A percentile compares a stretch with the other conserved stretches of the same genome.
These are phyloP conservation scores for Acanthosepion esculentum DNA, from an alignment of 2,888 invertebrate species.

Conservation along the genomic window DNA sequence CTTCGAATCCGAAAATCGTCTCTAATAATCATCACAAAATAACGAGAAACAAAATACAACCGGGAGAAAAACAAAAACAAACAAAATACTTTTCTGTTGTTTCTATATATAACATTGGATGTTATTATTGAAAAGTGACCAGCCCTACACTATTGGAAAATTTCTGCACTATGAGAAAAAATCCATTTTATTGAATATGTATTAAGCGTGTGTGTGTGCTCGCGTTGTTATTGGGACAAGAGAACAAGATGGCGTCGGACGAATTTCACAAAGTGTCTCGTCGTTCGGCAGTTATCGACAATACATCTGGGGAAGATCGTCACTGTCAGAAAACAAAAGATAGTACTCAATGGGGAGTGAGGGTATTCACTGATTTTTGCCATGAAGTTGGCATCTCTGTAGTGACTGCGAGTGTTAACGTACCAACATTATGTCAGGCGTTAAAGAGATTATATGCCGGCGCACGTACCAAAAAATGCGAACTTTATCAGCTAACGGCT, in stretches of 20 bases:
- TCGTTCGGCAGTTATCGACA: background rate
- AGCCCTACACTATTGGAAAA: background rate
- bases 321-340: conserved; percentile 34
- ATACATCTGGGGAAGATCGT: background rate
- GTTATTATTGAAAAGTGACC: background rate
- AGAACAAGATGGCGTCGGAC: conserved; percentile 41
- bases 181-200: conserved; percentile 41
- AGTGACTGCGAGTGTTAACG: background rate
- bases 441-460: conserved; percentile 42
- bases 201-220: background rate
- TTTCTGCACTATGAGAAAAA: conserved; percentile 44
- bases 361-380: conserved; percentile 41
- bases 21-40: too few relatives aligned
- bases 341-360: background rate
- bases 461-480: conserved; percentile 35
- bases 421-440: background rate
- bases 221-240: background rate
- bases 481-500: conserved; percentile 45
- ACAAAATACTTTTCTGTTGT: too few relatives aligned
- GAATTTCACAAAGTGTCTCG: background rate
- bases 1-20: background rate
- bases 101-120: too few relatives aligned
- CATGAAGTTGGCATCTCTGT: conserved; percentile 18
- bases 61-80: too few relatives aligned
- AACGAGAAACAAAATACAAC: too few relatives aligned